phyloP scores from a whole-genome alignment of 2,888 invertebrate genomes.

The Agrotis clavis region DNA sequence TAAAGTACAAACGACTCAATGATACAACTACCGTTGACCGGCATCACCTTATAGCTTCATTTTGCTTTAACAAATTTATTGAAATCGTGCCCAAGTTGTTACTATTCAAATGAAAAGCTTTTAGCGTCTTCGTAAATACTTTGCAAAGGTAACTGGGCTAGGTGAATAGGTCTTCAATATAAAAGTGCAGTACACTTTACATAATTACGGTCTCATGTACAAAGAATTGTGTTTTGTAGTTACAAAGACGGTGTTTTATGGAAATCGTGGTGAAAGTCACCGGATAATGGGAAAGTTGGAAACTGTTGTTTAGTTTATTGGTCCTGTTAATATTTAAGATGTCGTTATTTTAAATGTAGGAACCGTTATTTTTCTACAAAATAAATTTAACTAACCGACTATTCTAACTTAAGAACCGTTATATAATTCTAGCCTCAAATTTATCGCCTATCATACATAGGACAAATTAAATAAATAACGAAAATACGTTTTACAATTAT shows the following conservation, averaged over 20 bases:
- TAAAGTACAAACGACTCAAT: constrained; percentile 62
- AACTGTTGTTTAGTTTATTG: constrained; percentile 33
- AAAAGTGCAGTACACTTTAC: constrained; percentile 43
- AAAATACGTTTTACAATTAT: neutral
- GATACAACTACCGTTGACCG: constrained; percentile 79
- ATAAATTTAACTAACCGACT: neutral
- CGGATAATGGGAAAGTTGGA: constrained; percentile 15
- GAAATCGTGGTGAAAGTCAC: constrained; percentile 38
- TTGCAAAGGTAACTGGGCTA: constrained; percentile 49
- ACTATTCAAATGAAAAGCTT: constrained; percentile 74
- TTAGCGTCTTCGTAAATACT: constrained; percentile 56
- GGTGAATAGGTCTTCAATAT: constrained; percentile 45
- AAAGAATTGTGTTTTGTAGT: constrained; percentile 36
- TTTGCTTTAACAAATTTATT: constrained; percentile 87
- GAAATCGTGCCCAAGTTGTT: constrained; percentile 82
- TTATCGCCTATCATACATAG: neutral
- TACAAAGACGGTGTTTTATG: constrained; percentile 35
- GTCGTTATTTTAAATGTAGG: neutral
- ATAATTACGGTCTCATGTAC: constrained; percentile 40
- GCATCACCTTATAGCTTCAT: constrained; percentile 86
- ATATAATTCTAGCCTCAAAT: neutral
- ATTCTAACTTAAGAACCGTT: neutral
- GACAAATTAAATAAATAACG: too few relatives aligned
- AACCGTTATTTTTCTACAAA: neutral
- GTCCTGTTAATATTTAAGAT: constrained; percentile 1